Evolutionary conservation across 2,888 invertebrate species (phyloP).

Genomic region (Hirtodrosophila histrioides): DNA sequence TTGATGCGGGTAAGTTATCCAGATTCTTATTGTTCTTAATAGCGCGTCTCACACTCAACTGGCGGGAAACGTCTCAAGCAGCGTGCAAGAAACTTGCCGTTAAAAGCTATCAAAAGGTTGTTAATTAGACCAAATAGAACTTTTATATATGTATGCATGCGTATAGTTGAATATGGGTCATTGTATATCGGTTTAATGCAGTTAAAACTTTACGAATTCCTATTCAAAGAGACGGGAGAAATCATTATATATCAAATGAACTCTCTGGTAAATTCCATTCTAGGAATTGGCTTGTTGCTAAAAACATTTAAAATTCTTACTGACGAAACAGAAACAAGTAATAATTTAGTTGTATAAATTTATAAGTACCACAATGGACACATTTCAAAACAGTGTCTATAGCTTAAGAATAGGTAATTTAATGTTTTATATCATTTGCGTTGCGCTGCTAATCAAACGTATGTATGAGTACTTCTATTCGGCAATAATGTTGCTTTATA

Average conservation of each 20-base stretch:
- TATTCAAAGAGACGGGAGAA: not conserved
- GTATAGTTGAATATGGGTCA: conserved; percentile 29
- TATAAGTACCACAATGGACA: conserved; percentile 41
- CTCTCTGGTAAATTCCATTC: not conserved
- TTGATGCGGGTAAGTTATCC: not conserved
- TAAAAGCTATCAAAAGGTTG: conserved; percentile 37
- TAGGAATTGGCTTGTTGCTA: no score
- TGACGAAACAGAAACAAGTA: not conserved
- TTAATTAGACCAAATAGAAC: conserved; percentile 55
- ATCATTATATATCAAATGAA: not conserved
- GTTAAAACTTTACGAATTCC: conserved; percentile 34
- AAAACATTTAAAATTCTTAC: not conserved
- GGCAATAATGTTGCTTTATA: conserved; percentile 28
- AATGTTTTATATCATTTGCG: conserved; percentile 43
- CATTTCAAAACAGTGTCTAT: conserved; percentile 27
- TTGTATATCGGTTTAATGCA: conserved; percentile 52
- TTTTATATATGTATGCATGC: conserved; percentile 1
- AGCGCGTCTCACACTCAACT: conserved; percentile 37
- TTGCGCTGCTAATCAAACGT: conserved; percentile 20
- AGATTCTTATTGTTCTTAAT: conserved; percentile 8
- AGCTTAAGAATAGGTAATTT: conserved; percentile 26
- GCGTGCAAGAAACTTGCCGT: conserved; percentile 51
- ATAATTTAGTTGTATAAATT: conserved; percentile 18
- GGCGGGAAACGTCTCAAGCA: not conserved
- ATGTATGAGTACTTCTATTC: conserved; percentile 27